phyloP scores from a whole-genome alignment of 2,888 invertebrate species.

The Drosophila basisetae region DNA sequence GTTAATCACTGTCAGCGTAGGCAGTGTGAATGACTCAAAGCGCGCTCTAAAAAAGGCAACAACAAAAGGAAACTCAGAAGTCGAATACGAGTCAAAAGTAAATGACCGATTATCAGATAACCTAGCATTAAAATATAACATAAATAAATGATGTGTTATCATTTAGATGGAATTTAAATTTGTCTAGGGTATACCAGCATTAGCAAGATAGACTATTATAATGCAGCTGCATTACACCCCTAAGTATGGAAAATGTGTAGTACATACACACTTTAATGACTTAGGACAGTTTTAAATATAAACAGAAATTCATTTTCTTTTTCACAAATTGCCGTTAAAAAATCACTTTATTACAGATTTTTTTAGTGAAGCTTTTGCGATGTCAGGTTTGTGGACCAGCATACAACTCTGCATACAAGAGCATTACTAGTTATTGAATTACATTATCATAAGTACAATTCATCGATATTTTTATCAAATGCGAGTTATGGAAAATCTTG shows the following conservation, averaged over 20 bases:
- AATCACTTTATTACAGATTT: not conserved
- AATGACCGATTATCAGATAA: slow-evolving; percentile 1
- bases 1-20: slow-evolving; percentile 37
- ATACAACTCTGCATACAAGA: not conserved
- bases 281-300: not conserved
- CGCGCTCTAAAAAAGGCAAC: slow-evolving; percentile 31
- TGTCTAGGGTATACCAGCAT: not conserved
- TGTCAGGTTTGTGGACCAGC: not conserved
- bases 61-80: slow-evolving; percentile 16
- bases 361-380: not conserved
- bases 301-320: not conserved
- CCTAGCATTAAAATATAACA: not conserved
- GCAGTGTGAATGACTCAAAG: slow-evolving; percentile 35
- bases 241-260: not conserved
- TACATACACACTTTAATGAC: not conserved
- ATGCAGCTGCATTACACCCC: not conserved
- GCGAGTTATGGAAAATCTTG: not conserved
- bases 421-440: not conserved
- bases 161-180: not conserved
- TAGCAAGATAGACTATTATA: not conserved
- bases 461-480: not conserved
- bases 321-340: not conserved
- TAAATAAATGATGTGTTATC: not conserved
- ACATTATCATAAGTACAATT: not conserved
- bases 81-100: slow-evolving; percentile 2